A percentile compares a stretch with the other conserved stretches of the same genome.
Conservation (phyloP, 2,888 invertebrate genomes). For the Physocephala rufipes region DNA sequence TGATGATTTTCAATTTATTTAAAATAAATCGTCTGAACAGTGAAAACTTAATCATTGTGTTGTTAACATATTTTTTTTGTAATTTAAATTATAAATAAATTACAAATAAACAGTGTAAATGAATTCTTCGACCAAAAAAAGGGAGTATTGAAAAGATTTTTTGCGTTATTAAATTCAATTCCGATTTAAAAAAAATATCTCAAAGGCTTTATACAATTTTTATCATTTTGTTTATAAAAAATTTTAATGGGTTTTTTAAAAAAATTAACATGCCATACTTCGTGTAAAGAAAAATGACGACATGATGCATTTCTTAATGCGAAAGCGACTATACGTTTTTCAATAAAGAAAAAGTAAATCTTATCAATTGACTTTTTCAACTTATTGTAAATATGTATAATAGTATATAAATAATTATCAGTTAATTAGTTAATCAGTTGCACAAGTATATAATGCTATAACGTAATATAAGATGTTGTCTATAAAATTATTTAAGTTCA, state of each 20-base stretch:
- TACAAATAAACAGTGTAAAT: no score
- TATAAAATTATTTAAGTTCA: neutral
- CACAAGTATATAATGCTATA: neutral
- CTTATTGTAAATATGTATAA: neutral
- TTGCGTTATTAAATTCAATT: no score
- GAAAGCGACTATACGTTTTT: neutral
- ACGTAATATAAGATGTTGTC: neutral
- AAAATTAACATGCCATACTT: no score
- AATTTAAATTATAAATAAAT: no score
- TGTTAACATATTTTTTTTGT: no score
- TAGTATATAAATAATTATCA: neutral
- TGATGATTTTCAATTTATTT: no score
- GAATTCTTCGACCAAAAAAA: no score
- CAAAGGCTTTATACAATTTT: neutral
- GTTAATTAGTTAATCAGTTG: neutral
- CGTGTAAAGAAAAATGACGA: no score
- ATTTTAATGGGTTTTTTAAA: neutral
- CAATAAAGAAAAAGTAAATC: neutral
- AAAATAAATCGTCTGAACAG: no score
- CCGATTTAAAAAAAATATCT: no score
- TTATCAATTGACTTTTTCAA: neutral
- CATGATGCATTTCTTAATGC: conserved; percentile 1
- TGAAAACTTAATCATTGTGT: no score
- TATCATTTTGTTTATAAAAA: neutral
- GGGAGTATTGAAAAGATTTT: no score